Evolutionary conservation across 2,888 invertebrate genomes (phyloP).

Genomic region (Monochamus alternatus): DNA sequence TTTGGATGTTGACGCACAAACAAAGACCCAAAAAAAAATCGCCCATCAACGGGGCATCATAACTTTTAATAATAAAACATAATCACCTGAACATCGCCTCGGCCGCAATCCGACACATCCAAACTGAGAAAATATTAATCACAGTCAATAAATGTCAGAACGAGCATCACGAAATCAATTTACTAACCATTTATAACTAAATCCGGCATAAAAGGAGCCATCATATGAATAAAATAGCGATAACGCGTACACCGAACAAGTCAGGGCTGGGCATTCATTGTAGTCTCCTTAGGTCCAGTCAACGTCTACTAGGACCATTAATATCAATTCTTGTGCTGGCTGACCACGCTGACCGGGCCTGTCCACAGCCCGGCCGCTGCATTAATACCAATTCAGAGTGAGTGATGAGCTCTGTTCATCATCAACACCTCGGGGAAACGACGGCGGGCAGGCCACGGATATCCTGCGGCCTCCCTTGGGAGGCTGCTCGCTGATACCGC

Average conservation of each 20-base stretch:
- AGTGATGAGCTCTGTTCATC: slow-evolving; percentile 71
- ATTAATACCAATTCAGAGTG: slow-evolving; percentile 71
- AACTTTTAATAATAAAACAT: slow-evolving; percentile 58
- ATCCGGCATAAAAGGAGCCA: slow-evolving; percentile 65
- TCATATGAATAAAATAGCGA: slow-evolving; percentile 70
- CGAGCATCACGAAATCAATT: slow-evolving; percentile 56
- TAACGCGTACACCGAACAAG: slow-evolving; percentile 63
- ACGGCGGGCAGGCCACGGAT: slow-evolving; percentile 60
- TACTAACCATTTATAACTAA: slow-evolving; percentile 67
- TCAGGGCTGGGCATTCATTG: slow-evolving; percentile 61
- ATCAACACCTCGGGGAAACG: slow-evolving; percentile 68
- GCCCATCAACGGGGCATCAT: slow-evolving; percentile 48
- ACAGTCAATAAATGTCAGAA: slow-evolving; percentile 40
- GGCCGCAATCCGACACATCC: slow-evolving; percentile 51
- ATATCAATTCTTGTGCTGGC: slow-evolving; percentile 69
- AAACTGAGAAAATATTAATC: slow-evolving; percentile 57
- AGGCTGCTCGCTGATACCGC: slow-evolving; percentile 40
- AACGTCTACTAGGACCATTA: slow-evolving; percentile 66
- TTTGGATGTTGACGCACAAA: slow-evolving; percentile 44
- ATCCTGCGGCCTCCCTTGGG: slow-evolving; percentile 64
- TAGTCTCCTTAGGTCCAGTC: slow-evolving; percentile 66
- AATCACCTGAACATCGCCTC: slow-evolving; percentile 56
- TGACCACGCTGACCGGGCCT: slow-evolving; percentile 66
- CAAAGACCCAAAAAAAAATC: slow-evolving; percentile 47
- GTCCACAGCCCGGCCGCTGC: slow-evolving; percentile 68